Evolutionary conservation across 2,113 vertebrate species (phyloP).

Genomic region (Nymphicus hollandicus): DNA sequence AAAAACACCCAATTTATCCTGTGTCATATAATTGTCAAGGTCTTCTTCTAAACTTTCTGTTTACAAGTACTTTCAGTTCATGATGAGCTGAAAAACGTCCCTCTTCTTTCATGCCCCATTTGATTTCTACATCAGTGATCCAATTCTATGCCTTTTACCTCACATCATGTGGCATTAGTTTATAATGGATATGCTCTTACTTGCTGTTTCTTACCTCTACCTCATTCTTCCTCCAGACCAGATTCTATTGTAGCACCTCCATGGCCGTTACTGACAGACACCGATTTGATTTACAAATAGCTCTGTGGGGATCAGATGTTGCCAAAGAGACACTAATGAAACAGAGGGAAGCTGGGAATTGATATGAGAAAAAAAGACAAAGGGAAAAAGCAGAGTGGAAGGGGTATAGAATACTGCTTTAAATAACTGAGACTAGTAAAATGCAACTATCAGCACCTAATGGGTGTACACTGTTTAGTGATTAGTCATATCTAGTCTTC

Average conservation of each 20-base stretch:
- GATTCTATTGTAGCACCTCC: slow-evolving; percentile 40
- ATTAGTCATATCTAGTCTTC: background rate
- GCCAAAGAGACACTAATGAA: background rate
- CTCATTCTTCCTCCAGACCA: slow-evolving; percentile 11
- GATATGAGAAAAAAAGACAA: background rate
- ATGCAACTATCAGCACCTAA: background rate
- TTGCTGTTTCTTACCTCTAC: background rate
- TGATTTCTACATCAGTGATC: background rate
- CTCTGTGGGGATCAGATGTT: slow-evolving; percentile 10
- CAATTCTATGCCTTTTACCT: background rate
- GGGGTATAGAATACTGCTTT: background rate
- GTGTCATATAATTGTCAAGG: background rate
- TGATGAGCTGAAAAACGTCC: background rate
- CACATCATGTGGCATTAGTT: background rate
- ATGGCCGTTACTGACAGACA: slow-evolving; percentile 1
- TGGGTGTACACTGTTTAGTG: background rate
- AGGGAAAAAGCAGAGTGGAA: background rate
- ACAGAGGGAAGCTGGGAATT: background rate
- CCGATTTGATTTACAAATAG: slow-evolving; percentile 46
- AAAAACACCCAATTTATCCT: background rate
- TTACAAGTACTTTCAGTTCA: background rate
- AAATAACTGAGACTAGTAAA: background rate
- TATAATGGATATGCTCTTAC: background rate
- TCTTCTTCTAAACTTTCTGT: background rate
- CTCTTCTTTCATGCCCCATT: background rate